Base-by-base conservation (phyloP, 53 echinoderm and acorn worm genomes). In the Stichopus horrens region DNA sequence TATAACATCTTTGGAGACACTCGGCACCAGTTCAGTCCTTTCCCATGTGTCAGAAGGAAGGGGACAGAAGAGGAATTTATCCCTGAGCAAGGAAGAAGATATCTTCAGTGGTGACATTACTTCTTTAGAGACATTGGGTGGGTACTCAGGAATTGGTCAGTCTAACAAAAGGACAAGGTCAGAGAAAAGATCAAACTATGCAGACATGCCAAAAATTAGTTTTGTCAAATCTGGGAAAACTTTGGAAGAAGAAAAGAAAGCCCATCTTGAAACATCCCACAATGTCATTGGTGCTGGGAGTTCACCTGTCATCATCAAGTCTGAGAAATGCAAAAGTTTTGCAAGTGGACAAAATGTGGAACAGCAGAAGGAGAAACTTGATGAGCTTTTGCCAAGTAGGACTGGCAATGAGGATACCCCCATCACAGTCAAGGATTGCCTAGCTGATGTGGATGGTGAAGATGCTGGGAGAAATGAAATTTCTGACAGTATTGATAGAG, bases 1-100 rank as follows among this genome's bases (percentile, higher is more conserved):
- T 52, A 76, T 76, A 51, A 76, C 77, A 11, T 51, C 77, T 4
- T 76, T 76, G 52, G 77, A 76, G 77, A 76, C 77, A 5, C 77
- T 76, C 11, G 77, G 23, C 77, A 11, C 23, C 37, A 16, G 52
- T 13, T 52, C 77, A 6, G 7, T 52, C 7, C 11, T 76, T 52
- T 23, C 77, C 7, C 20, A 18, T 7, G n/a, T 13, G 14, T 18
- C 71, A n/a, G 71, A 71, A 37, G 37, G 37, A 18, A 71, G 5
- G 71, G 19, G 6, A 16, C 54, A 52, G 77, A 54, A 76, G 77
- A 51, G 77, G 7, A 16, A 76, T 23, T 53, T 20, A 6, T 51
- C 3, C 77, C 77, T 13, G 16, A 52, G 21, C 5, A 7, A 76
- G 21, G 23, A 5, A 10, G 76, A 54, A 5, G 77, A 53, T 7